Evolutionary conservation across 2,888 invertebrate species (phyloP).

Genomic region (Dasypolia templi): DNA sequence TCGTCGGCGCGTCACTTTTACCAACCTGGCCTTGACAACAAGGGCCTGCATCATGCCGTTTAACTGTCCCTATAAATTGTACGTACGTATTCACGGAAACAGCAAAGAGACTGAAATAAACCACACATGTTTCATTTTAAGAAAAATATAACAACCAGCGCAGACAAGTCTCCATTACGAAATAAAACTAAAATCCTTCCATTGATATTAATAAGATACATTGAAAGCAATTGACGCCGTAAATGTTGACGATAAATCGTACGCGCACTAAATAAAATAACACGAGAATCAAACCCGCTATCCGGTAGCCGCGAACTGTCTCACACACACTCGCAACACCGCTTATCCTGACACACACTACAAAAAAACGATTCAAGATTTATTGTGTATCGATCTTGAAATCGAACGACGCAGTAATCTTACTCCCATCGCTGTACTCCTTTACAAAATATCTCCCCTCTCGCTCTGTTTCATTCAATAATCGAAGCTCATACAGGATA

Average conservation of each 20-base stretch:
- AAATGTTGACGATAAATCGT: constrained; percentile 80
- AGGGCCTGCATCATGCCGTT: constrained; percentile 1
- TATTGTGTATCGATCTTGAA: constrained; percentile 83
- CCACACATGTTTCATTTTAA: constrained; percentile 37
- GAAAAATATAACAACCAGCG: constrained; percentile 26
- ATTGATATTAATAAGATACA: constrained; percentile 76
- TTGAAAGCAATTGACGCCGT: constrained; percentile 73
- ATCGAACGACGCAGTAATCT: constrained; percentile 76
- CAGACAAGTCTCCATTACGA: constrained; percentile 60
- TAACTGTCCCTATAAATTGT: constrained; percentile 12
- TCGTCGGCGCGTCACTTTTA: constrained; percentile 7
- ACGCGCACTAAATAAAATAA: constrained; percentile 67
- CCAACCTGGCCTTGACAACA: background rate
- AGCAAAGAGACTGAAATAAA: constrained; percentile 20
- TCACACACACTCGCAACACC: constrained; percentile 73
- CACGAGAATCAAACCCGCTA: constrained; percentile 75
- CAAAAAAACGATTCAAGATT: constrained; percentile 79
- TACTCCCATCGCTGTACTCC: constrained; percentile 62
- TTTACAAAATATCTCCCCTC: constrained; percentile 43
- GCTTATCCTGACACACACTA: constrained; percentile 73
- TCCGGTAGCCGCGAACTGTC: constrained; percentile 82
- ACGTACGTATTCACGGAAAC: constrained; percentile 26
- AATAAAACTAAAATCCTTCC: constrained; percentile 63
- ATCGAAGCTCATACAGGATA: constrained; percentile 70
- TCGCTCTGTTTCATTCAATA: constrained; percentile 75